Evolutionary conservation across 1,140 invertebrate species (phyloP), one percentile per base, ranked within the genome.

Genomic region (Heterodera schachtii): DNA sequence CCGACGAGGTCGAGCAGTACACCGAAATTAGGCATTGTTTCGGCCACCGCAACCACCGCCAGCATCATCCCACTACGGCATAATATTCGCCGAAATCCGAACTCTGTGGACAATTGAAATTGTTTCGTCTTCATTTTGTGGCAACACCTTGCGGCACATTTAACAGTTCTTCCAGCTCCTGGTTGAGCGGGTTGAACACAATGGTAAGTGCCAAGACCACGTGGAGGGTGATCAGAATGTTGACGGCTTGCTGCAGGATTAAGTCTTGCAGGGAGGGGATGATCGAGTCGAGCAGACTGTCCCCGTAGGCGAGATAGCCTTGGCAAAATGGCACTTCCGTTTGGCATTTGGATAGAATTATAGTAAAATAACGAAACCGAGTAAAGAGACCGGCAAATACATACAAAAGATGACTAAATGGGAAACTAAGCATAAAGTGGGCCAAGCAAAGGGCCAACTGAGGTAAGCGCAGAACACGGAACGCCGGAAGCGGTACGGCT

Each of bases 1-100:
- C 84, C 84, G 71, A 85, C 84, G 5, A 97, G 91, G 46, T 95
- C 93, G 93, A 97, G 94, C 2, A 97, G 93, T n/a, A 95, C 91
- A 82, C 96, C 95, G 88, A 97, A 96, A 83, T 94, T 92, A 0
- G 95, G 95, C 0, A 97, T 93, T 5, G 93, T 93, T 91, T 95
- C 94, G 0, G 93, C 95, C 8, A 96, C 91, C 21, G 94, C 92
- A 6, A 96, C 93, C 0, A 94, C 93, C 1, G 94, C 82, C 0
- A 93, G 91, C 16, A 95, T 92, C 5, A 96, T 90, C 1, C 91
- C 88, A 3, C 94, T 94, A 49, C 95, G 92, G 41, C 94, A 90
- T 0, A 94, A 89, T 77, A 94, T 94, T 11, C 95, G 92, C 87
- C 93, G 93, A 89, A 93, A 92, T 74, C 93, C 93, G 86, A 97